A percentile compares a stretch with the other conserved stretches of the same genome.
Evolutionary conservation across 1,140 invertebrate species (phyloP).

Genomic region (Ceratitis capitata): DNA sequence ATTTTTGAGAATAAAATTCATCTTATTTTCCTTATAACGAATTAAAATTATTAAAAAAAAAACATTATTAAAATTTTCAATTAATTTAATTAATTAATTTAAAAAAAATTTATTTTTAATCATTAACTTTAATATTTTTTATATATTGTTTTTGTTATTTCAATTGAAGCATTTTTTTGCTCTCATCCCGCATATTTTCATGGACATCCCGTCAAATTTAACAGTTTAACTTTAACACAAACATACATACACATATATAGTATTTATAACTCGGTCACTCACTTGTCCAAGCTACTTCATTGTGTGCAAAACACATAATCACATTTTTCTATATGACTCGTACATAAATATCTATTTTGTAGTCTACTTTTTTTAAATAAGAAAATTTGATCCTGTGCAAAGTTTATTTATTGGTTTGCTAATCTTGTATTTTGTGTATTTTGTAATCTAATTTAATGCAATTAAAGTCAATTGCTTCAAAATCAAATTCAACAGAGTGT

Average conservation of each 20-base stretch:
- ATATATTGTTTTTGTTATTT: too few relatives aligned
- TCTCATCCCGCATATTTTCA: too few relatives aligned
- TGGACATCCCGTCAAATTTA: not conserved
- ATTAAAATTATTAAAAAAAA: too few relatives aligned
- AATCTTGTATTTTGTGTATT: slow-evolving; percentile 30
- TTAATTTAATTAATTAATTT: too few relatives aligned
- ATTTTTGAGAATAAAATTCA: too few relatives aligned
- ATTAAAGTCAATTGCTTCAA: slow-evolving; percentile 38
- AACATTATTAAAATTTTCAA: too few relatives aligned
- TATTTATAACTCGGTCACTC: not conserved
- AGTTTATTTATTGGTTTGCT: slow-evolving; percentile 37
- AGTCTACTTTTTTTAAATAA: not conserved
- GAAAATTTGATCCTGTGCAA: slow-evolving; percentile 36
- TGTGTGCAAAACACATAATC: not conserved
- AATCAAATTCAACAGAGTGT: slow-evolving; percentile 21
- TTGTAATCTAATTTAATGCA: slow-evolving; percentile 38
- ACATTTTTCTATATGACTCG: too few relatives aligned
- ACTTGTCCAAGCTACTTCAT: not conserved
- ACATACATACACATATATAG: not conserved
- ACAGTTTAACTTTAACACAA: not conserved
- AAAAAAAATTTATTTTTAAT: too few relatives aligned
- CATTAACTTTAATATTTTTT: too few relatives aligned
- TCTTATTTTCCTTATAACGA: too few relatives aligned
- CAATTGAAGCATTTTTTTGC: too few relatives aligned
- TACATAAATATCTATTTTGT: not conserved